Base-by-base conservation (phyloP, 2,888 invertebrate genomes). In the Tyria jacobaeae region DNA sequence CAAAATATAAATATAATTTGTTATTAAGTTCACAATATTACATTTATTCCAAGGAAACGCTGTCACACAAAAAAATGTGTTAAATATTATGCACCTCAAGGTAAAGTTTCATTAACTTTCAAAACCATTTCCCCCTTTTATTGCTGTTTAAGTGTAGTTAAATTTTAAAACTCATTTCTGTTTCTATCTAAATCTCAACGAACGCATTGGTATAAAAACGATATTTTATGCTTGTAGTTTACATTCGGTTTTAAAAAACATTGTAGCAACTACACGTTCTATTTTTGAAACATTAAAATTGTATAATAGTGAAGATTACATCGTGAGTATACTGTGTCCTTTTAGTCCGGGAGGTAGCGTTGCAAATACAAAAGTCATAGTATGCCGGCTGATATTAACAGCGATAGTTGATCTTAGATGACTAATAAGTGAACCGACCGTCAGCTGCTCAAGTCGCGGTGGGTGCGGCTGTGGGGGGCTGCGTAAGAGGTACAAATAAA, bases 91-190 rank as follows among this genome's bases (percentile, higher is more conserved):
- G 12, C 51, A 7, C 17, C 37, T 24, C 53, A 37, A 34, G 17
- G 31, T 34, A 50, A 58, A 14, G 21, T 55, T 48, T 54, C 37
- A 37, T 49, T 54, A 60, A 48, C 53, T 54, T 25, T 37, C 47
- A 55, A 60, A 49, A 54, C 31, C 55, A 41, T 55, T 60, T 54
- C 35, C 35, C 35, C 31, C 9, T 55, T 49, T 55, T 60, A 50
- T 55, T 50, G n/a, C n/a, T n/a, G n/a, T n/a, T n/a, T n/a, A n/a
- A 50, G 54, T 1, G 55, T 17, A 44, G 39, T 60, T 55, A 55
- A 55, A 55, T 50, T 55, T 55, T 55, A 55, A 60, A 60, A 55
- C 55, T 55, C 54, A 55, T 60, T 50, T 25, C 34, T 21, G 37
- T 17, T 15, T 10, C 17, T 7, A 55, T 10, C 17, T 7, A 55